These are phyloP conservation scores for Lymantria dispar DNA, from an alignment of 2,888 invertebrate species.

Conservation along the genomic window DNA sequence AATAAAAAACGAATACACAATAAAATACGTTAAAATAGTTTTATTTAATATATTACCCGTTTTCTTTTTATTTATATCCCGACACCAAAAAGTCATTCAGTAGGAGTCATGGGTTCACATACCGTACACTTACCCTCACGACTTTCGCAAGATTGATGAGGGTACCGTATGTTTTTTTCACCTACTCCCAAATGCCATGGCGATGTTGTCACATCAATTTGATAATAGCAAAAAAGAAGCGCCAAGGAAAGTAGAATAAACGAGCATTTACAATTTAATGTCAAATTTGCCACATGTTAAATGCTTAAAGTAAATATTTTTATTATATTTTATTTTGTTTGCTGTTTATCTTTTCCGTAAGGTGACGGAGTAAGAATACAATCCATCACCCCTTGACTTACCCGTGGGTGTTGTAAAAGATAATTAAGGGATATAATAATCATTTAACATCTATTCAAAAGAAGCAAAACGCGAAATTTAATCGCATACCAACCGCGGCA, in stretches of 20 bases:
- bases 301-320: background rate
- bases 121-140: constrained; percentile 20
- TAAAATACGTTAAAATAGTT: too few species aligned
- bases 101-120: background rate
- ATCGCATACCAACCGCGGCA: too few species aligned
- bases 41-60: too few species aligned
- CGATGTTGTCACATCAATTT: constrained; percentile 22
- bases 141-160: constrained; percentile 27
- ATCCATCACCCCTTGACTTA: too few species aligned
- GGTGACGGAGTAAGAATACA: too few species aligned
- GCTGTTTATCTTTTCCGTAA: too few species aligned
- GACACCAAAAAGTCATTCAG: background rate
- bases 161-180: constrained; percentile 19
- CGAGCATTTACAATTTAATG: background rate
- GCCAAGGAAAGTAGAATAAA: background rate
- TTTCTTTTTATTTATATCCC: background rate
- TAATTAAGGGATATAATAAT: too few species aligned
- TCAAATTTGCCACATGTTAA: background rate
- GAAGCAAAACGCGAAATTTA: too few species aligned
- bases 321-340: too few species aligned
- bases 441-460: too few species aligned
- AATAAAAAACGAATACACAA: too few species aligned
- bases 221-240: constrained; percentile 1
- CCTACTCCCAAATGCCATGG: constrained; percentile 9
- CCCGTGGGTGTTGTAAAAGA: too few species aligned